phyloP scores from a whole-genome alignment of 2,113 vertebrate species.

The Euleptes europaea region DNA sequence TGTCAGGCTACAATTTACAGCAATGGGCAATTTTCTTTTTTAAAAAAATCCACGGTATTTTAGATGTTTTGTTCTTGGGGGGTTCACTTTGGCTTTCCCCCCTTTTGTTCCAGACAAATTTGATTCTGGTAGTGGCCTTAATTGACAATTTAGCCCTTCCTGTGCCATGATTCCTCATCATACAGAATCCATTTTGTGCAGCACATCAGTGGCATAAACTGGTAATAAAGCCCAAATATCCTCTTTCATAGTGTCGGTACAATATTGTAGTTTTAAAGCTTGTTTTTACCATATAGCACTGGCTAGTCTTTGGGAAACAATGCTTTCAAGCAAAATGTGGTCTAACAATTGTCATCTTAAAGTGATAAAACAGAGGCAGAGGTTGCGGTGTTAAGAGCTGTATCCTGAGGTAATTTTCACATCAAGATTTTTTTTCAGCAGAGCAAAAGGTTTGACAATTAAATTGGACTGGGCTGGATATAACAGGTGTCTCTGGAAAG shows the following conservation, averaged over 20 bases:
- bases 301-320: background rate
- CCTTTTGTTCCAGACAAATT: too few relatives aligned
- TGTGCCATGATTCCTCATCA: background rate
- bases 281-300: background rate
- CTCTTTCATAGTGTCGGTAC: background rate
- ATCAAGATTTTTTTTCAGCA: background rate
- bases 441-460: slow-evolving; percentile 9
- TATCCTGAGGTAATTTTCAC: slow-evolving; percentile 23
- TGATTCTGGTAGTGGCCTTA: background rate
- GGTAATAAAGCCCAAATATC: background rate
- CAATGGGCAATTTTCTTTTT: background rate
- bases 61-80: background rate
- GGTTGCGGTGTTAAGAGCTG: background rate
- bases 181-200: background rate
- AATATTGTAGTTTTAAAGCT: background rate
- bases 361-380: background rate
- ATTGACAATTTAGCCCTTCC: background rate
- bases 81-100: background rate
- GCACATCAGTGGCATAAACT: background rate
- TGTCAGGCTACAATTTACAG: background rate
- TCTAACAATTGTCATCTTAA: background rate
- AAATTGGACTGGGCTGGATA: background rate
- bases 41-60: background rate
- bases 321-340: background rate
- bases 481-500: background rate